A percentile compares a stretch with the other conserved stretches of the same genome.
Evolutionary conservation across 2,888 invertebrate genomes (phyloP).

Genomic region (Spisula solida): DNA sequence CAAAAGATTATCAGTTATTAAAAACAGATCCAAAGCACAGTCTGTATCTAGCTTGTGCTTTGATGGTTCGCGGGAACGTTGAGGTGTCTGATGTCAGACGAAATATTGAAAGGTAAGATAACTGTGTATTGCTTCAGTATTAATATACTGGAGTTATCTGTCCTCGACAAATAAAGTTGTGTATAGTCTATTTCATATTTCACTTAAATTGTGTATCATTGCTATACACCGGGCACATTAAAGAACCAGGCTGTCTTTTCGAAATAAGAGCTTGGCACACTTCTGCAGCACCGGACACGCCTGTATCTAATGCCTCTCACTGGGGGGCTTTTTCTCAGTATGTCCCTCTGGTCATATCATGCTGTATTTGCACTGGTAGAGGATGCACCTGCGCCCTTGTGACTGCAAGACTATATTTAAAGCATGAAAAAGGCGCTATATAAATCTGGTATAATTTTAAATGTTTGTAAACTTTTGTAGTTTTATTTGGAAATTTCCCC

Average conservation of each 20-base stretch:
- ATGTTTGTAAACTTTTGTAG: neutral
- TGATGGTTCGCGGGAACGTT: slow-evolving; percentile 87
- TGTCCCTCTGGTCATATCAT: too few relatives aligned
- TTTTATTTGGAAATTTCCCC: neutral
- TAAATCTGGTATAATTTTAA: too few relatives aligned
- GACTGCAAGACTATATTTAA: too few relatives aligned
- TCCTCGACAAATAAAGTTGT: neutral
- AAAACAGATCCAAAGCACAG: slow-evolving; percentile 86
- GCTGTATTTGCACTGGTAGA: too few relatives aligned
- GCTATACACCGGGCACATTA: too few relatives aligned
- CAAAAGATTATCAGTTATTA: slow-evolving; percentile 86
- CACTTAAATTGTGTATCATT: neutral
- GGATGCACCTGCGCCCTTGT: too few relatives aligned
- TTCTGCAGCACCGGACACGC: too few relatives aligned
- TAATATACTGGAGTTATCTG: neutral
- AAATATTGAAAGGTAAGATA: slow-evolving; percentile 87
- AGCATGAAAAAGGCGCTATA: too few relatives aligned
- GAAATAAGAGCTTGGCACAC: too few relatives aligned
- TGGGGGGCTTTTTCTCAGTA: too few relatives aligned
- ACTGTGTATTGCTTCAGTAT: neutral
- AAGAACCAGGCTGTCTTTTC: too few relatives aligned
- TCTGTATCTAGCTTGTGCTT: slow-evolving; percentile 87
- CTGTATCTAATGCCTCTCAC: too few relatives aligned
- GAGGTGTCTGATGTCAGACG: slow-evolving; percentile 87
- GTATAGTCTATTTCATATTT: neutral